Base-by-base conservation (phyloP, 2,888 invertebrate species). In the Gryllus longicercus region DNA sequence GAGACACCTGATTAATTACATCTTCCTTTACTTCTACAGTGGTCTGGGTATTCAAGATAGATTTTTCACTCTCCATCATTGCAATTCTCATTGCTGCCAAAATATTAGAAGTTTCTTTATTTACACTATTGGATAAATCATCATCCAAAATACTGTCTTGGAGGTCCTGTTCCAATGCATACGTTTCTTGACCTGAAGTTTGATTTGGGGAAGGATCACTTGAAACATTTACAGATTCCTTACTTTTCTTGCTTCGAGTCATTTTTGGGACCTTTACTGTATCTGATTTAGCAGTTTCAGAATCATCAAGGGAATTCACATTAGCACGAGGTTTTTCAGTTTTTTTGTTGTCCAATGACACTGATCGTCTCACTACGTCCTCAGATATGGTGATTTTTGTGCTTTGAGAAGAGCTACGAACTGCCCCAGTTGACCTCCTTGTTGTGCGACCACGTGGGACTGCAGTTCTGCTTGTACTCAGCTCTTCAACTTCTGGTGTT, bases 61-160 rank as follows among this genome's bases (percentile, higher is more conserved):
- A 63, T 14, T 51, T 74, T 8, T 74, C 78, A 11, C 79, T 77
- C 23, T 82, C 79, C 50, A 82, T 38, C 82, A 82, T 82, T 12
- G 80, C 80, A 12, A 51, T 75, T n/a, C 82, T 79, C 82, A 82
- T 82, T 8, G 80, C 82, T n/a, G 80, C 80, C 75, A 82, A 74
- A 21, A 82, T 82, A 49, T 76, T 51, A 11, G 78, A 79, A 21
- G 81, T 81, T 80, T 81, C 81, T 10, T 76, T 38, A n/a, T 76
- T 76, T 76, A 25, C 14, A 11, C 8, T 18, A 11, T 74, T n/a
- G 74, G 74, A 74, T 12, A 74, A 74, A 16, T 23, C 23, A 38
- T 21, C 38, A 63, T 63, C 63, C 63, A 18, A 14, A 14, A 8
- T 14, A 63, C n/a, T n/a, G n/a, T 63, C 63, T 18, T 14, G 16